Evolutionary conservation across 2,113 vertebrate genomes (phyloP), one percentile per base, ranked within the genome.

Genomic region (Nesoenas mayeri): DNA sequence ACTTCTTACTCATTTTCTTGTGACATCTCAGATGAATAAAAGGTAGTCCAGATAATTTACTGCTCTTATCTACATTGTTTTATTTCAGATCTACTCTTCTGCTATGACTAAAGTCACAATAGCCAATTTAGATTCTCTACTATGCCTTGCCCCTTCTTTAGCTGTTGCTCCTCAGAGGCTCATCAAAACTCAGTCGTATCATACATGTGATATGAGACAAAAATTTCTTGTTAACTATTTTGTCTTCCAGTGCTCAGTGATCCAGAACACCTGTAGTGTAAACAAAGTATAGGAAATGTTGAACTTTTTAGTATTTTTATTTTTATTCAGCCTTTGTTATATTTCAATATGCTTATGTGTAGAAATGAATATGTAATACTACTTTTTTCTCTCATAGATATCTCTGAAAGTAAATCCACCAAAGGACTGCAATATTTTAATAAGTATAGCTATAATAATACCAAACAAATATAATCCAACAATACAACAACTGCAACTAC

Each of bases 121-220:
- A 54, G 10, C 4, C 13, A 72, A 86, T 53, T 51, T 56, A 47
- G 0, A 56, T 91, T 79, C 20, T 53, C 9, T 48, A 11, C 21
- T 22, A 31, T 1, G 1, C 8, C 8, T 67, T 70, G 26, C 4
- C 10, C 5, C 20, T 85, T 42, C 19, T 71, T 57, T 26, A 61
- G 24, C 12, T 66, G 29, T 58, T 78, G 15, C 6, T 70, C 2
- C 8, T 77, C 13, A 51, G 14, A 64, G 3, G 12, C 4, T 72
- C 29, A 87, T 22, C 16, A 80, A 47, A 69, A 60, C 32, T 81
- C n/a, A 15, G 3, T 72, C 47, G 15, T 50, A 36, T 16, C 3
- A 54, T 40, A 31, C 9, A n/a, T 0, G 0, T 1, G 5, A 53
- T 5, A 28, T 14, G 10, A 86, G 21, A 24, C 12, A 77, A 58